Conservation (phyloP, 1,140 invertebrate genomes). For the Drosophila triauraria region DNA sequence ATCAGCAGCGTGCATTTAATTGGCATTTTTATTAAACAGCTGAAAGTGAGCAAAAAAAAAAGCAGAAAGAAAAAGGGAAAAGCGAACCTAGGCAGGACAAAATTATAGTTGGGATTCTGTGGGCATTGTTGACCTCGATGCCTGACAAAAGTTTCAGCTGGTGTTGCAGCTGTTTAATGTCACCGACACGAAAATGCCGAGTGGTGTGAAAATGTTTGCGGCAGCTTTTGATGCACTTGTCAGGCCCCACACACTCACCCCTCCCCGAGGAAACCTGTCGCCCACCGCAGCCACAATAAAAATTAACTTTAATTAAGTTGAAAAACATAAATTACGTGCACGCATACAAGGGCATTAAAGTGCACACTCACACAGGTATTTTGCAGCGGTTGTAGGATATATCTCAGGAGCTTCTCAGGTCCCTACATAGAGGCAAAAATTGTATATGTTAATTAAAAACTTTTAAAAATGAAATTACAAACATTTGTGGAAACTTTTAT, state of each 20-base stretch:
- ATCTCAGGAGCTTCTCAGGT: constrained; percentile 39
- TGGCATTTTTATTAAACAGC: constrained; percentile 74
- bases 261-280: constrained; percentile 51
- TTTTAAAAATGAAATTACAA: too few relatives aligned
- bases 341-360: constrained; percentile 64
- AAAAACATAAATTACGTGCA: constrained; percentile 79
- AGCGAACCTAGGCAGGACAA: constrained; percentile 33
- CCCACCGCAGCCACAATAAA: constrained; percentile 66
- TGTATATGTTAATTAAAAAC: too few relatives aligned
- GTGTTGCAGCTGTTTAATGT: constrained; percentile 75
- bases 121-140: constrained; percentile 76
- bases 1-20: constrained; percentile 70
- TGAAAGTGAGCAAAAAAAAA: constrained; percentile 37
- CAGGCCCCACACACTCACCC: constrained; percentile 26
- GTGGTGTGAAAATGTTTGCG: constrained; percentile 82
- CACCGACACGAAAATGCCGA: constrained; percentile 77
- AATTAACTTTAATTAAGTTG: constrained; percentile 84
- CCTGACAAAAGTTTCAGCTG: constrained; percentile 73
- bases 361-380: constrained; percentile 35
- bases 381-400: constrained; percentile 17
- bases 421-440: constrained; percentile 1
- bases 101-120: constrained; percentile 45
- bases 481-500: too few relatives aligned
- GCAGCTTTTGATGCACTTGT: constrained; percentile 77
- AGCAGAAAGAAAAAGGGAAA: constrained; percentile 46